phyloP scores from a whole-genome alignment of 1,140 invertebrate species.

The Bacillus rossius region DNA sequence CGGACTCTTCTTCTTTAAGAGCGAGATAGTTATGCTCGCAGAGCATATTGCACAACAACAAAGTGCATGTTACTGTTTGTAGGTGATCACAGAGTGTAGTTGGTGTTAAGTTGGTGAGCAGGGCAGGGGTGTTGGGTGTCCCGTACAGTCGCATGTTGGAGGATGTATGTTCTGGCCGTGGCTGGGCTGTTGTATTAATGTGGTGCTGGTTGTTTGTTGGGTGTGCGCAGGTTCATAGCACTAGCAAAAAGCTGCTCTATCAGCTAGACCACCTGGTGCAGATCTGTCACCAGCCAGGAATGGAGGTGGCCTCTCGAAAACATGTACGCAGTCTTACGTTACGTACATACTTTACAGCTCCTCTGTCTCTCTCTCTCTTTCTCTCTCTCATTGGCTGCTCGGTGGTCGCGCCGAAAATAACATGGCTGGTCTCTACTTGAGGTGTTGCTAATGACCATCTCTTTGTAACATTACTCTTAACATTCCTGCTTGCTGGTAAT shows the following conservation, averaged over 20 bases:
- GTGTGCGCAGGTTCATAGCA: slow-evolving; percentile 77
- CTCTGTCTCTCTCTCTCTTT: slow-evolving; percentile 2
- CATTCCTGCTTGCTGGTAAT: too few species aligned
- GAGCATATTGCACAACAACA: too few species aligned
- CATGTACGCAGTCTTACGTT: slow-evolving; percentile 49
- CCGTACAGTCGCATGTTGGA: neutral
- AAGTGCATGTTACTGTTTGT: too few species aligned
- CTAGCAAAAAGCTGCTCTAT: slow-evolving; percentile 93
- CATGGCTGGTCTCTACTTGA: neutral
- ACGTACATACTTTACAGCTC: neutral
- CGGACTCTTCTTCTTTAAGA: too few species aligned
- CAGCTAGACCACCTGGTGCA: slow-evolving; percentile 93
- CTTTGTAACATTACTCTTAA: too few species aligned
- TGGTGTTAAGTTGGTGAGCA: too few species aligned
- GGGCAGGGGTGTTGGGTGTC: too few species aligned
- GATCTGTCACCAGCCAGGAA: slow-evolving; percentile 86
- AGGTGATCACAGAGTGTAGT: too few species aligned
- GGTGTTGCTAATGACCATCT: too few species aligned
- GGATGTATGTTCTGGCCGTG: neutral
- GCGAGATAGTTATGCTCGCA: too few species aligned
- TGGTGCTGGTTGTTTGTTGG: slow-evolving; percentile 14
- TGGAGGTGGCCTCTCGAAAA: slow-evolving; percentile 59
- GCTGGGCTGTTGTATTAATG: slow-evolving; percentile 3
- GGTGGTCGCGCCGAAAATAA: neutral
- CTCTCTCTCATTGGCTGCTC: neutral